Base-by-base conservation (phyloP, 2,797 vertebrate genomes). In the Brotula barbata region DNA sequence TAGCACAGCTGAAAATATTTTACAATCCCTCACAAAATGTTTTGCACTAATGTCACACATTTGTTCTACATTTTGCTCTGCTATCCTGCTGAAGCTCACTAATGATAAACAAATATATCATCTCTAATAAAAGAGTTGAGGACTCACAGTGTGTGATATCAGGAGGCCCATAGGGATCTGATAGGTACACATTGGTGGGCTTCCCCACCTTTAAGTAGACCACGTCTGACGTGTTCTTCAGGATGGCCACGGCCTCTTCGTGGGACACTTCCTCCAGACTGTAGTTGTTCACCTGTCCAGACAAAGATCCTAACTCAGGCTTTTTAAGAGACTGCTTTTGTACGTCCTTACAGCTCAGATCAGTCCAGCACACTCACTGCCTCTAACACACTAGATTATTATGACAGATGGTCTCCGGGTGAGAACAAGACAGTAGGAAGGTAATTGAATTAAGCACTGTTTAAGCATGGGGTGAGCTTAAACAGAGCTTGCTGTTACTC, bases 111-210 rank as follows among this genome's bases (percentile, higher is more conserved):
- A 15, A 17, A 36, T 8, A 6, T 8, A 34, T 50, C 31, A 36
- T 16, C 15, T 48, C 0, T 40, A 54, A 40, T 1, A 44, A 2
- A 64, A 66, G 22, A 71, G 48, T 3, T 7, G 31, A 53, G 37
- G 44, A 96, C 96, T 97, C 90, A 98, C 96, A 93, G 84, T 96
- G 95, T 68, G 94, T 95, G 91, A 98, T 95, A 88, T 98, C 95
- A 84, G 96, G 93, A 78, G 94, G 94, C 68, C 96, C 96, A 88
- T 95, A 98, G 71, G 95, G 93, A 86, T 98, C 95, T 20, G 95
- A 96, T 84, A 98, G 92, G 87, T 96, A 98, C 89, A 98, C 94
- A 71, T 92, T 97, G 77, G 95, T 95, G 74, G 96, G 94, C 70
- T 98, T 98, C 41, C 95, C 96, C 84, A 96, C 95, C 90, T 98